phyloP scores from a whole-genome alignment of 2,888 invertebrate genomes.

The Anthoptus insignis region DNA sequence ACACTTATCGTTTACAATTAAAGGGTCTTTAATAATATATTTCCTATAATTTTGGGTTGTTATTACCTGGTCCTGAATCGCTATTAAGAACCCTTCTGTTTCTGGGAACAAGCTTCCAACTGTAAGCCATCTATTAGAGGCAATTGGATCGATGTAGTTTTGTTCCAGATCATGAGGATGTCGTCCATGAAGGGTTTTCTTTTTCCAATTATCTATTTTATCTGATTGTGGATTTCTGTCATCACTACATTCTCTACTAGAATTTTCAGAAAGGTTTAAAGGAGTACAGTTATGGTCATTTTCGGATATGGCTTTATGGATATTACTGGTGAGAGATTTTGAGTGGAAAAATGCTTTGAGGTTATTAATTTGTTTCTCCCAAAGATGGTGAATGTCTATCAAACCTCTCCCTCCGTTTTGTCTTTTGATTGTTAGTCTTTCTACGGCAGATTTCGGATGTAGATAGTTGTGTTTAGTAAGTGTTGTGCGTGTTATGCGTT shows the following conservation, averaged over 20 bases:
- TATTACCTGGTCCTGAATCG: slow-evolving; percentile 26
- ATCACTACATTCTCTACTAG: background rate
- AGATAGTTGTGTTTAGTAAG: slow-evolving; percentile 32
- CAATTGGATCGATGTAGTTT: background rate
- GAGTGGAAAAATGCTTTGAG: slow-evolving; percentile 19
- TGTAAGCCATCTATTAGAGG: background rate
- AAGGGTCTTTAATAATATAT: slow-evolving; percentile 27
- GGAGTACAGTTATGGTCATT: slow-evolving; percentile 33
- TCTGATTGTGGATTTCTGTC: background rate
- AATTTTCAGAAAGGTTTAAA: slow-evolving; percentile 6
- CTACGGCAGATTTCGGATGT: slow-evolving; percentile 40
- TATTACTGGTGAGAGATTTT: slow-evolving; percentile 13
- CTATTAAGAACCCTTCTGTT: slow-evolving; percentile 26
- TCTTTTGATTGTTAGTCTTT: slow-evolving; percentile 35
- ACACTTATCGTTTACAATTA: slow-evolving; percentile 30
- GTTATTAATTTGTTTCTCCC: slow-evolving; percentile 22
- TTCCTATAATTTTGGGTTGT: slow-evolving; percentile 32
- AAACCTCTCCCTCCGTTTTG: slow-evolving; percentile 32
- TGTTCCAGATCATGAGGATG: background rate
- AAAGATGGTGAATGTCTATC: slow-evolving; percentile 12
- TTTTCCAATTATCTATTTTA: background rate
- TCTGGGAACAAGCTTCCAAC: background rate
- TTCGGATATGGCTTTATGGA: slow-evolving; percentile 23
- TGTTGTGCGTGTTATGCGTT: slow-evolving; percentile 32
- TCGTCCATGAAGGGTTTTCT: background rate